Conservation (phyloP, 2,888 invertebrate species). For the Drosophila greeni region DNA sequence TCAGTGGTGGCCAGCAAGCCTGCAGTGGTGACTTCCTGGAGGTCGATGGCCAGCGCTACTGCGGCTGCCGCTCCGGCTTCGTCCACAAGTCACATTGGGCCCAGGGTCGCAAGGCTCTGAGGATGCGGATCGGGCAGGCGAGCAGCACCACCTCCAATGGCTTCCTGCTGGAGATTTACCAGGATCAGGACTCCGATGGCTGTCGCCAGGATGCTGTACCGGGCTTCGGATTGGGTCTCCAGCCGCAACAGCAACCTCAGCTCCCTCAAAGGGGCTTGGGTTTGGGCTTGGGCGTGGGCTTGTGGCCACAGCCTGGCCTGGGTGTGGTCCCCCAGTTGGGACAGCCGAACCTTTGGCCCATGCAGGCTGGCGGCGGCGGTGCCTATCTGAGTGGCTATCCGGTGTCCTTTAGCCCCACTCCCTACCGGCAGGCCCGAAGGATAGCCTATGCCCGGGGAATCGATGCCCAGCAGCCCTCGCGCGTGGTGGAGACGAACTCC, state of each 20-base stretch:
- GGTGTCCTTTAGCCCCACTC: slow-evolving; percentile 31
- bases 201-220: slow-evolving; percentile 38
- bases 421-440: slow-evolving; percentile 58
- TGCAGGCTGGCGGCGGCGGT: slow-evolving; percentile 30
- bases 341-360: slow-evolving; percentile 20
- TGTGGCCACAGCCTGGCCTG: slow-evolving; percentile 24
- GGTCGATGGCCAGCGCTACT: slow-evolving; percentile 81
- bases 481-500: slow-evolving; percentile 74
- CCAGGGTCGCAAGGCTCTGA: slow-evolving; percentile 78
- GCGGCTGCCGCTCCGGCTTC: slow-evolving; percentile 81
- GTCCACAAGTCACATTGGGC: slow-evolving; percentile 71
- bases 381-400: slow-evolving; percentile 33
- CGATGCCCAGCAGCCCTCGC: slow-evolving; percentile 66
- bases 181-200: slow-evolving; percentile 80
- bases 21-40: slow-evolving; percentile 81
- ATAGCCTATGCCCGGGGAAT: slow-evolving; percentile 56
- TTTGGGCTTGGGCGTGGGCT: neutral
- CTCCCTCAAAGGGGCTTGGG: slow-evolving; percentile 15
- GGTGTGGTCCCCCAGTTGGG: slow-evolving; percentile 49
- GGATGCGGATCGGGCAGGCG: slow-evolving; percentile 79
- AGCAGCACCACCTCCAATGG: slow-evolving; percentile 79
- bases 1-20: slow-evolving; percentile 18
- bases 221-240: slow-evolving; percentile 9
- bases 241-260: slow-evolving; percentile 8
- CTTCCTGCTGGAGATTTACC: slow-evolving; percentile 81